Conservation (phyloP, 1,140 invertebrate species). For the Zaprionus ghesquierei region DNA sequence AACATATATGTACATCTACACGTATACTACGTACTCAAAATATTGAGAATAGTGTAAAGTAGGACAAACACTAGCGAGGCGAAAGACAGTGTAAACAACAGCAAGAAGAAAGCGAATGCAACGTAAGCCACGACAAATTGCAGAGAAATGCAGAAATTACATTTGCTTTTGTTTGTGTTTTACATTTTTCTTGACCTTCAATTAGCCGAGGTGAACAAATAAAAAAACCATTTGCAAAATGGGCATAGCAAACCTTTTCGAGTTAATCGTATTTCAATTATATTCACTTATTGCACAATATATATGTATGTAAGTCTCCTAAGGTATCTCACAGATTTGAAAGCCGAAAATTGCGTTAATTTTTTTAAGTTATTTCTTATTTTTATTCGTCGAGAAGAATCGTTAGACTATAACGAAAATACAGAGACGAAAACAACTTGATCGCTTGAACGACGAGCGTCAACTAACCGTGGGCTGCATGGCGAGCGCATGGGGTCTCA, state of each 20-base stretch:
- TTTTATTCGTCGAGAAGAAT: slow-evolving; percentile 4
- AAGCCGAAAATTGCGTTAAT: not conserved
- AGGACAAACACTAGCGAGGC: not conserved
- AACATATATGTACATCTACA: too few species aligned
- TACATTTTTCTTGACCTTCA: slow-evolving; percentile 27
- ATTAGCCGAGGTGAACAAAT: slow-evolving; percentile 16
- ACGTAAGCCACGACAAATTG: slow-evolving; percentile 1
- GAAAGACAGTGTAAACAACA: slow-evolving; percentile 2
- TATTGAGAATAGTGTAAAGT: slow-evolving; percentile 8
- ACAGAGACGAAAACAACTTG: slow-evolving; percentile 53
- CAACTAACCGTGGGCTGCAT: slow-evolving; percentile 61
- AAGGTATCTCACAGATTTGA: not conserved
- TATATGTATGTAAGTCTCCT: not conserved
- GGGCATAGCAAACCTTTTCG: slow-evolving; percentile 28
- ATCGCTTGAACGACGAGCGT: slow-evolving; percentile 64
- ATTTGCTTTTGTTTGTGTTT: not conserved
- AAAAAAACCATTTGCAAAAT: not conserved
- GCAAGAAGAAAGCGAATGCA: not conserved
- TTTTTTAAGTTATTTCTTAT: not conserved
- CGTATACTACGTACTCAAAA: not conserved
- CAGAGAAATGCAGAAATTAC: slow-evolving; percentile 17
- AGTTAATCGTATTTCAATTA: slow-evolving; percentile 13
- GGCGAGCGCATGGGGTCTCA: slow-evolving; percentile 65
- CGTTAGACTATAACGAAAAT: slow-evolving; percentile 6
- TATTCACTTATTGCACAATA: slow-evolving; percentile 9